These are phyloP conservation scores for Sycophila texana DNA, from an alignment of 2,888 invertebrate species.

Conservation along the genomic window DNA sequence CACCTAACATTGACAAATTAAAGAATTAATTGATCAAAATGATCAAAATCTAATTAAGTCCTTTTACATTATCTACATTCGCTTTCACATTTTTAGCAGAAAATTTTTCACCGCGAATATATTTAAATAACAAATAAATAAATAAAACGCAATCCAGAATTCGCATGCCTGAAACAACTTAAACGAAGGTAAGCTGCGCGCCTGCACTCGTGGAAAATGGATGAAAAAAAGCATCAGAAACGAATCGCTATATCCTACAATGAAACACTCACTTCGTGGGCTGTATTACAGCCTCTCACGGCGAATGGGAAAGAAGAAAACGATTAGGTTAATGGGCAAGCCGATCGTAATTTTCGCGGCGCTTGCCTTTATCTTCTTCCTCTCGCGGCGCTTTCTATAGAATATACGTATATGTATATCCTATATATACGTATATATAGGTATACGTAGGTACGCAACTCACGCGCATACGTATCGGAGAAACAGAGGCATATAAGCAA, in stretches of 20 bases:
- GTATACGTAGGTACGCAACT: background rate
- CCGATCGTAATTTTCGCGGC: constrained; percentile 40
- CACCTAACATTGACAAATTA: no score
- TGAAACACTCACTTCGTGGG: constrained; percentile 26
- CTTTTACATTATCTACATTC: no score
- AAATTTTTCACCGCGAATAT: no score
- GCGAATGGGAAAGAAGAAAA: constrained; percentile 60
- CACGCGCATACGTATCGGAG: constrained; percentile 3
- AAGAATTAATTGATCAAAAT: no score
- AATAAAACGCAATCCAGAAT: no score
- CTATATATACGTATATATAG: background rate
- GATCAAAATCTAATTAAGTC: no score
- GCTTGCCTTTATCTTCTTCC: constrained; percentile 37
- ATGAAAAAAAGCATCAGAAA: background rate
- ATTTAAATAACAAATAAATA: no score
- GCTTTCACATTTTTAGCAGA: no score
- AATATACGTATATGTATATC: background rate
- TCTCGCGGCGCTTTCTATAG: background rate
- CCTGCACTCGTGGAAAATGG: no score
- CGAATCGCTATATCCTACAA: constrained; percentile 38
- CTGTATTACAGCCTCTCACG: constrained; percentile 24
- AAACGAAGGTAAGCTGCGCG: background rate
- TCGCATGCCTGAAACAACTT: background rate
- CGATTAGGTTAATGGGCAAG: constrained; percentile 57
- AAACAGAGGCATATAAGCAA: background rate